Evolutionary conservation across 2,113 vertebrate genomes (phyloP), one percentile per base, ranked within the genome.

Genomic region (Myotis lucifugus): DNA sequence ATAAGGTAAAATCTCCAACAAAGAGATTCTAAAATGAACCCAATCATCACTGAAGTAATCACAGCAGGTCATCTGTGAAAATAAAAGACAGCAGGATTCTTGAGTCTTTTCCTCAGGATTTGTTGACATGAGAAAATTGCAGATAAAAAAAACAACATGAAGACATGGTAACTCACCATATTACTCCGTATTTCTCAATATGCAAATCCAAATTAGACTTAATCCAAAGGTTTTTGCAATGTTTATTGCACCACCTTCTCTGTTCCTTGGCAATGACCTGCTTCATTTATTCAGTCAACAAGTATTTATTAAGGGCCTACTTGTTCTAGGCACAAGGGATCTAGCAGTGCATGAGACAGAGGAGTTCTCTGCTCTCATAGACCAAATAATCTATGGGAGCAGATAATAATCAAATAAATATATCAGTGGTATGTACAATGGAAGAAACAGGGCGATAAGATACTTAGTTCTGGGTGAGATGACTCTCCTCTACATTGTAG

Each of bases 101-200:
- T 76, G 69, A 85, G 66, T 72, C n/a, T 78, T 27, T 61, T 42
- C 32, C 76, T 91, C n/a, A 81, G 78, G 70, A 93, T 69, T 90
- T 5, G 0, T 61, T 73, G 23, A 84, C 66, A 61, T n/a, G 42
- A 90, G 84, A 93, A 87, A 84, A 72, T 32, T 4, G 54, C 18
- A n/a, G 15, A 4, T 40, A 54, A 25, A 91, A 73, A 25, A 91
- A 73, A 67, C 81, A 29, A 32, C 15, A 34, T 2, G 8, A 72
- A n/a, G 67, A 82, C 37, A 0, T 61, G 67, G 56, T n/a, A 73
- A 73, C 29, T 66, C 61, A 27, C 48, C 18, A 61, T 2, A 54
- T 67, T 29, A n/a, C 50, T 56, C 32, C 46, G 3, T 52, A 18
- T 83, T 96, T 79, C 34, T 77, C 54, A 29, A 12, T n/a, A 46